Base-by-base conservation (phyloP, 2,797 vertebrate genomes). In the Malurus splendens region DNA sequence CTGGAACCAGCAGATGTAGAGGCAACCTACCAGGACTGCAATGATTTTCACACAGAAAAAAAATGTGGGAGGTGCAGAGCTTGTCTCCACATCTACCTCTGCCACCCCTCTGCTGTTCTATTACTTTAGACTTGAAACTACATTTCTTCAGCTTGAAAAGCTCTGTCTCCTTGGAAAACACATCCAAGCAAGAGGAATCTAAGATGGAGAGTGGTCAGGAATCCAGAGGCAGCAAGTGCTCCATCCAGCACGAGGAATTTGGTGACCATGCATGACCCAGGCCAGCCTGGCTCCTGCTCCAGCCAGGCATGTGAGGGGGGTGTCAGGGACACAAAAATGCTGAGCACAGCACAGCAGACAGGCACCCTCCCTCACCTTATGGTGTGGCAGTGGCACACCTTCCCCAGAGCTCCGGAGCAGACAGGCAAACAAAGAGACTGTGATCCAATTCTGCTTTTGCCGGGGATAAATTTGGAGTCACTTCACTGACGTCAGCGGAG, bases 401-500 rank as follows among this genome's bases (percentile, higher is more conserved):
- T 77, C 61, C 36, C 12, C 28, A 90, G 42, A 86, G 68, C 68
- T 44, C 54, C 5, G 1, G 11, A 42, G 78, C 48, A 72, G 38
- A 32, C 8, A 64, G 38, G 61, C 39, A 66, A 38, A 78, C 55
- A 77, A 75, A 74, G 61, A 45, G 73, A 41, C 47, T 41, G 61
- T 80, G 88, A 91, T 91, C 86, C 67, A 85, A 56, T 91, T 91
- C 82, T 87, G 77, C 77, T 86, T 81, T 87, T 9, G 30, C 56
- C 0, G 0, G 70, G 61, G 86, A 92, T 94, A 94, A 95, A 95
- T 93, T 87, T 95, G 94, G 93, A 91, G 90, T 93, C 82, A 90
- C 74, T 95, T 93, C 89, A 87, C 85, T 91, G 93, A 95, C 71
- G 64, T 94, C 92, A 93, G 91, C 51, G 87, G 56, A 94, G 87